Evolutionary conservation across 2,888 invertebrate species (phyloP).

Genomic region (Drosophila maculinotata): DNA sequence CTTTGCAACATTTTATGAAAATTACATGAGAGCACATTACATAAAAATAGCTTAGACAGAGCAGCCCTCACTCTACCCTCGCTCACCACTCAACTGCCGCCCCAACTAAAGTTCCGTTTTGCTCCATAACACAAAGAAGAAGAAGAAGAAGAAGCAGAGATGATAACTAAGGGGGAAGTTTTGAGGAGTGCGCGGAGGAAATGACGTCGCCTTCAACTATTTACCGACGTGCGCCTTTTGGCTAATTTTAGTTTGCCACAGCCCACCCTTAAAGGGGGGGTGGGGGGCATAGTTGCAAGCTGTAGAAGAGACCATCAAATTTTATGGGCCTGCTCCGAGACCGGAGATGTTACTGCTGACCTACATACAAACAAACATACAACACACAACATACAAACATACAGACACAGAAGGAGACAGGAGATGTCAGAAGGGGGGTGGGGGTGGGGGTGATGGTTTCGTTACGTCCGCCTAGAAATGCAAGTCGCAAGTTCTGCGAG

Average conservation of each 20-base stretch:
- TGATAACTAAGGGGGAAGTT: not conserved
- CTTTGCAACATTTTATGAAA: conserved; percentile 40
- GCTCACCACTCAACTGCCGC: too few species aligned
- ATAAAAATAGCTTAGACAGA: conserved; percentile 44
- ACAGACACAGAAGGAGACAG: conserved; percentile 1
- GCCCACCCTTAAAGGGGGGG: conserved; percentile 35
- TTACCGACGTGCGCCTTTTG: conserved; percentile 38
- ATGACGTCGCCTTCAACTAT: conserved; percentile 49
- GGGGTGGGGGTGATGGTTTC: not conserved
- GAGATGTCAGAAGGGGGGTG: not conserved
- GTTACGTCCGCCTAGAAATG: conserved; percentile 35
- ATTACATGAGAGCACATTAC: conserved; percentile 41
- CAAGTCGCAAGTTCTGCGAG: conserved; percentile 46
- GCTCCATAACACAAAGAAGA: conserved; percentile 1
- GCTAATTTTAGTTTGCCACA: conserved; percentile 58
- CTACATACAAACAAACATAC: conserved; percentile 43
- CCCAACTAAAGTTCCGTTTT: conserved; percentile 28
- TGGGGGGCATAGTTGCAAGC: not conserved
- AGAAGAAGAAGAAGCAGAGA: conserved; percentile 6
- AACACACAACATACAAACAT: conserved; percentile 11
- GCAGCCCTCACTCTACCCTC: not conserved
- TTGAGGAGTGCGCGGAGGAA: not conserved
- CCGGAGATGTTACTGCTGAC: conserved; percentile 61
- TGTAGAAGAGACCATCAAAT: conserved; percentile 50
- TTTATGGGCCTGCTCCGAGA: conserved; percentile 47